Conservation (phyloP, 2,113 vertebrate genomes). For the Probosciger aterrimus region DNA sequence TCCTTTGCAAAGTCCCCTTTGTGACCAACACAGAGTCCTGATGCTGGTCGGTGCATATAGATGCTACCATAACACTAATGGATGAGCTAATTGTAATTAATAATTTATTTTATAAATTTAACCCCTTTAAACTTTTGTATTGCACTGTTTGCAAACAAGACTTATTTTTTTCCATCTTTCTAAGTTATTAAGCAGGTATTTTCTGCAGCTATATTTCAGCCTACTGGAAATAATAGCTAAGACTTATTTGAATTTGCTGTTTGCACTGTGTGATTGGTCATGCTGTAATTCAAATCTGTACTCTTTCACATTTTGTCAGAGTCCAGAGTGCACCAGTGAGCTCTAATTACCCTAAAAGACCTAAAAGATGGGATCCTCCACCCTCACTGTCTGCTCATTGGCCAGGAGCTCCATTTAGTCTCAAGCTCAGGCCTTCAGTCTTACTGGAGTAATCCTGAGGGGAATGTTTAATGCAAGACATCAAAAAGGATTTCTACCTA, state of each 20-base stretch:
- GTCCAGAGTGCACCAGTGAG: background rate
- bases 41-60: background rate
- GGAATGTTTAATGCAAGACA: background rate
- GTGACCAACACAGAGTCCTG: background rate
- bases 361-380: background rate
- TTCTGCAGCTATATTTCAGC: constrained; percentile 22
- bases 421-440: background rate
- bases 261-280: background rate
- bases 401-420: background rate
- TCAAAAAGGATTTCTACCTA: background rate
- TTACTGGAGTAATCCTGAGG: background rate
- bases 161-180: background rate
- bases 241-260: background rate
- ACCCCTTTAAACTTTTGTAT: background rate
- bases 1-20: background rate
- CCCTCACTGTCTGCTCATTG: background rate
- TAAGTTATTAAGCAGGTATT: constrained; percentile 36
- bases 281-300: background rate
- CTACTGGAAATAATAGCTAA: background rate
- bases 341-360: background rate
- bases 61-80: background rate
- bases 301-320: background rate
- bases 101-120: constrained; percentile 23
- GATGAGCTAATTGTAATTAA: constrained; percentile 16
- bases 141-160: background rate